These are phyloP conservation scores for Norana najaformis DNA, from an alignment of 2,888 invertebrate genomes.

Conservation along the genomic window DNA sequence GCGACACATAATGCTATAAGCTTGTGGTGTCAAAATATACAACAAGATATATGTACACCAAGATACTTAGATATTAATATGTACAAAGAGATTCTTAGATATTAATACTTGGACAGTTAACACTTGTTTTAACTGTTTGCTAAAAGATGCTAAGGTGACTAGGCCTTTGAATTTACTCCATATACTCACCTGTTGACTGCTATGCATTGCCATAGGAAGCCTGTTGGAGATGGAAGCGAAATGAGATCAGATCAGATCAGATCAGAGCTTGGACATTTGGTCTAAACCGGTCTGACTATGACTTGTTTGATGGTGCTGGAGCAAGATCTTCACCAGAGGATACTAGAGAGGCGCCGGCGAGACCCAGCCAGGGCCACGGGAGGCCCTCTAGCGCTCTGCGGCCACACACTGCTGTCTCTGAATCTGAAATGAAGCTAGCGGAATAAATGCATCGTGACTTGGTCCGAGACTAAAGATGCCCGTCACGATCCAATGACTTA, in stretches of 20 bases:
- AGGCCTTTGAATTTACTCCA: too few relatives aligned
- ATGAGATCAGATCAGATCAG: neutral
- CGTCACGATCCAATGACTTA: neutral
- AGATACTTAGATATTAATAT: too few relatives aligned
- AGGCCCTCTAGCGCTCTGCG: neutral
- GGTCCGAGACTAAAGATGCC: neutral
- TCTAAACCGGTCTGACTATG: neutral
- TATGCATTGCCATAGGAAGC: neutral
- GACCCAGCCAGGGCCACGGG: neutral
- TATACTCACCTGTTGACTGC: too few relatives aligned
- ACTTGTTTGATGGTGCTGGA: constrained; percentile 13
- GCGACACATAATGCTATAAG: too few relatives aligned
- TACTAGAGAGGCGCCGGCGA: neutral
- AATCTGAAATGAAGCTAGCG: neutral
- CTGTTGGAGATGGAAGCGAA: too few relatives aligned
- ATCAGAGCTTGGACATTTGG: too few relatives aligned
- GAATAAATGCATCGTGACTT: constrained; percentile 13
- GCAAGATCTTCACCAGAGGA: neutral
- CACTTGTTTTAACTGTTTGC: too few relatives aligned
- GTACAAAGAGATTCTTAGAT: too few relatives aligned
- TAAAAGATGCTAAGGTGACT: too few relatives aligned
- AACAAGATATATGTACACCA: too few relatives aligned
- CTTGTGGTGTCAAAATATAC: too few relatives aligned
- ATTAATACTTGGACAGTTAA: too few relatives aligned
- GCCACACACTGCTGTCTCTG: constrained; percentile 13